Evolutionary conservation across 2,113 vertebrate genomes (phyloP).

Genomic region (Pygoscelis adeliae): DNA sequence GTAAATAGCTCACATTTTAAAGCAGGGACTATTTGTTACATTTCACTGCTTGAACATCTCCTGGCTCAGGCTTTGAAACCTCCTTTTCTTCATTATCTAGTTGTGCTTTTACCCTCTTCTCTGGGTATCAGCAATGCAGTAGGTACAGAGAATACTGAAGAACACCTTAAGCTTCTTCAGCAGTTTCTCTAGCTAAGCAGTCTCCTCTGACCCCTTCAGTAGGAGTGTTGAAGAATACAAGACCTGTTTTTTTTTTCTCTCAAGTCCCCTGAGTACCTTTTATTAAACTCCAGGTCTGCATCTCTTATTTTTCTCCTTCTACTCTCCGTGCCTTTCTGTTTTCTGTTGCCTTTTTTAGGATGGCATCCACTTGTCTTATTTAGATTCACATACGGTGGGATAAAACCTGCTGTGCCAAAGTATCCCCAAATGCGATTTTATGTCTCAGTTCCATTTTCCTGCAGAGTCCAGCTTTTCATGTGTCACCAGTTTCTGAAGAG

Average conservation of each 20-base stretch:
- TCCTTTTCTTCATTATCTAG: neutral
- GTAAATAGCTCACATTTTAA: neutral
- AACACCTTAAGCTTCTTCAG: constrained; percentile 1
- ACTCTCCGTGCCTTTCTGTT: neutral
- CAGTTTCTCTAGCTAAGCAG: neutral
- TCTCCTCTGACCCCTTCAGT: neutral
- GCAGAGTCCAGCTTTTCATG: neutral
- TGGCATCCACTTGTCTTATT: neutral
- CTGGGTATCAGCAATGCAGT: neutral
- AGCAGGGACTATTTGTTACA: neutral
- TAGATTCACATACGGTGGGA: neutral
- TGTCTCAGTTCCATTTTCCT: neutral
- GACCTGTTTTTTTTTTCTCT: neutral
- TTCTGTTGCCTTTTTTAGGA: neutral
- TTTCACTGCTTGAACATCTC: neutral
- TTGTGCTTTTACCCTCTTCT: neutral
- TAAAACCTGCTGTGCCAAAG: neutral
- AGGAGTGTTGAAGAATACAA: neutral
- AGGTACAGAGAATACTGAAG: neutral
- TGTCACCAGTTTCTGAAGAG: neutral
- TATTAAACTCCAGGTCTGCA: neutral
- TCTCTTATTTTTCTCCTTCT: neutral
- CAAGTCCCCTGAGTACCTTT: neutral
- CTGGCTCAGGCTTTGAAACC: neutral
- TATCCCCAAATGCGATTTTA: neutral